Conservation (phyloP, 1,140 invertebrate genomes). For the Augochlora pura region DNA sequence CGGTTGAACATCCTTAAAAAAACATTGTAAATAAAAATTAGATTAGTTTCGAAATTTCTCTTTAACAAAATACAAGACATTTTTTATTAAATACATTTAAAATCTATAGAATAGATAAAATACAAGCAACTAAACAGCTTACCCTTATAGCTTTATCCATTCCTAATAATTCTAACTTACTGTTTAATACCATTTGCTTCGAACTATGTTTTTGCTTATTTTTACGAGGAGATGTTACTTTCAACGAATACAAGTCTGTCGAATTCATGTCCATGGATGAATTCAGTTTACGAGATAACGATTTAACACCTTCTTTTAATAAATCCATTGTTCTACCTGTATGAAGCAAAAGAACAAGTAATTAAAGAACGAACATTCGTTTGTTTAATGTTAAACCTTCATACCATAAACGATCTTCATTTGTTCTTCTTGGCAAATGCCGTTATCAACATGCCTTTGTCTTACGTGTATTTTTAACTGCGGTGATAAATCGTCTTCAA, state of each 20-base stretch:
- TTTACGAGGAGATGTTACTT: slow-evolving; percentile 13
- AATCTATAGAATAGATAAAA: neutral
- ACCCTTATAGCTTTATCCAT: slow-evolving; percentile 58
- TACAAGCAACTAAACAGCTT: neutral
- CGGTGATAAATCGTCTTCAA: slow-evolving; percentile 64
- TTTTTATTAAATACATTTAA: neutral
- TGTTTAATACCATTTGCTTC: slow-evolving; percentile 69
- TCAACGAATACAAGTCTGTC: slow-evolving; percentile 3
- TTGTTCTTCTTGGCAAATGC: slow-evolving; percentile 55
- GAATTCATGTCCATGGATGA: slow-evolving; percentile 16
- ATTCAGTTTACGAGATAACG: slow-evolving; percentile 40
- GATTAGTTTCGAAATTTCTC: neutral
- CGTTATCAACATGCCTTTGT: slow-evolving; percentile 63
- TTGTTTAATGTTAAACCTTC: slow-evolving; percentile 30
- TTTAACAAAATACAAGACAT: neutral
- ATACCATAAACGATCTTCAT: slow-evolving; percentile 71
- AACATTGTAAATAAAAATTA: neutral
- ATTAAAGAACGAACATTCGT: neutral
- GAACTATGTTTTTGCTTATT: slow-evolving; percentile 40
- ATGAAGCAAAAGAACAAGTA: slow-evolving; percentile 22
- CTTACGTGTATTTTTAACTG: slow-evolving; percentile 69
- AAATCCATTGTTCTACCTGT: slow-evolving; percentile 66
- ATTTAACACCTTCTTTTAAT: slow-evolving; percentile 65
- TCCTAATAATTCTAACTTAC: slow-evolving; percentile 60
- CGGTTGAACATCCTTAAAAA: slow-evolving; percentile 46